phyloP scores from a whole-genome alignment of 2,113 vertebrate species.

The Sterrhoptilus dennistouni region DNA sequence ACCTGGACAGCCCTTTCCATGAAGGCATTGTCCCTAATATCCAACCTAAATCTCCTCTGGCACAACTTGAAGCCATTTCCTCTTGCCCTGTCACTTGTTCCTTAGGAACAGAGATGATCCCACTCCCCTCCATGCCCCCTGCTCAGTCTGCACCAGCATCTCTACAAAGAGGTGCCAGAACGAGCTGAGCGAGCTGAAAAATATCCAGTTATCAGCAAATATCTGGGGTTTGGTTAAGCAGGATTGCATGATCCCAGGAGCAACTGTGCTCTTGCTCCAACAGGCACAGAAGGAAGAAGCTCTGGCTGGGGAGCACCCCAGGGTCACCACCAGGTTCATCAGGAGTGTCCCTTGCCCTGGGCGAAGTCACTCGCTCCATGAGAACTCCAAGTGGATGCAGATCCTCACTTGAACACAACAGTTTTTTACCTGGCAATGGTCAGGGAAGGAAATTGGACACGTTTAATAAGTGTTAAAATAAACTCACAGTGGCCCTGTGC shows the following conservation, averaged over 20 bases:
- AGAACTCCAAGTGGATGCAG: neutral
- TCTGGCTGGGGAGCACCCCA: neutral
- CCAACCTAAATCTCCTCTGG: neutral
- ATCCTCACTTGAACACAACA: neutral
- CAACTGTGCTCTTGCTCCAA: rapidly evolving
- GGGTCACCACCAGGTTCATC: neutral
- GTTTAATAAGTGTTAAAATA: neutral
- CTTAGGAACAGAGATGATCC: neutral
- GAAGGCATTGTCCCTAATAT: no score
- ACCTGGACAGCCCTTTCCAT: neutral
- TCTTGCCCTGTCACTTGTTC: neutral
- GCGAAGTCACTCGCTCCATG: rapidly evolving
- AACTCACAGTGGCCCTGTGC: neutral
- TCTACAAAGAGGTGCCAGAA: neutral
- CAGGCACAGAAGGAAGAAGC: rapidly evolving
- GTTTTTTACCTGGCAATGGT: neutral
- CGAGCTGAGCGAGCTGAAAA: neutral
- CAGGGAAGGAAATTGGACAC: neutral
- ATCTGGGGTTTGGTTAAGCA: rapidly evolving
- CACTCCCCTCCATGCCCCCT: neutral
- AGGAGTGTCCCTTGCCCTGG: neutral
- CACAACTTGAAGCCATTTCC: neutral
- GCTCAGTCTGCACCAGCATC: no score
- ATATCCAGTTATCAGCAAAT: rapidly evolving
- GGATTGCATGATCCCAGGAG: no score